Conservation (phyloP, 2,888 invertebrate species). For the Meganola albula region DNA sequence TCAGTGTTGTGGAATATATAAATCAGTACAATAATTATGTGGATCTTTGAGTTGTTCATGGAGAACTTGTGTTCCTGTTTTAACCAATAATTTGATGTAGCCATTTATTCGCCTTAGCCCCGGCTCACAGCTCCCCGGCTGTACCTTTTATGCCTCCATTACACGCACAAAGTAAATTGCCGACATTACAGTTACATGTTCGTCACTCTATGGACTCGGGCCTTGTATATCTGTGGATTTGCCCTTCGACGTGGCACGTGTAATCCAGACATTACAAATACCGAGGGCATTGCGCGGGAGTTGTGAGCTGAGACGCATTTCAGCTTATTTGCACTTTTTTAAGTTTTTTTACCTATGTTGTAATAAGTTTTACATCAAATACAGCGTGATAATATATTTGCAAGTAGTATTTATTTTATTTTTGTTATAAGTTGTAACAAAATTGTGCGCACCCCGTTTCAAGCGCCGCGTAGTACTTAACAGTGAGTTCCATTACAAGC, state of each 20-base stretch:
- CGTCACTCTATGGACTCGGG: too few species aligned
- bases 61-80: conserved; percentile 38
- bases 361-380: conserved; percentile 66
- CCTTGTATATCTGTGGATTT: too few species aligned
- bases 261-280: conserved; percentile 7
- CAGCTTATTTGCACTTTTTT: conserved; percentile 54
- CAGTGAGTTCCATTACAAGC: conserved; percentile 19
- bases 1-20: conserved; percentile 20
- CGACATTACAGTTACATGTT: too few species aligned
- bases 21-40: conserved; percentile 48
- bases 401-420: conserved; percentile 48
- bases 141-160: too few species aligned
- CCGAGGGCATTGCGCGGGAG: conserved; percentile 3
- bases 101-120: conserved; percentile 25
- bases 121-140: conserved; percentile 5
- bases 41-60: conserved; percentile 23
- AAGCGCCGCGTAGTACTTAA: conserved; percentile 53
- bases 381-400: conserved; percentile 65
- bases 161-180: too few species aligned
- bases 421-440: conserved; percentile 43
- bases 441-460: conserved; percentile 52
- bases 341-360: conserved; percentile 59
- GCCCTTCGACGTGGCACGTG: too few species aligned
- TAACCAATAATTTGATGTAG: conserved; percentile 29
- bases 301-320: conserved; percentile 3